Percentiles rank a stretch among this genome's conserved stretches.
Evolutionary conservation across 2,113 vertebrate species (phyloP).

Genomic region (Percina caprodes): DNA sequence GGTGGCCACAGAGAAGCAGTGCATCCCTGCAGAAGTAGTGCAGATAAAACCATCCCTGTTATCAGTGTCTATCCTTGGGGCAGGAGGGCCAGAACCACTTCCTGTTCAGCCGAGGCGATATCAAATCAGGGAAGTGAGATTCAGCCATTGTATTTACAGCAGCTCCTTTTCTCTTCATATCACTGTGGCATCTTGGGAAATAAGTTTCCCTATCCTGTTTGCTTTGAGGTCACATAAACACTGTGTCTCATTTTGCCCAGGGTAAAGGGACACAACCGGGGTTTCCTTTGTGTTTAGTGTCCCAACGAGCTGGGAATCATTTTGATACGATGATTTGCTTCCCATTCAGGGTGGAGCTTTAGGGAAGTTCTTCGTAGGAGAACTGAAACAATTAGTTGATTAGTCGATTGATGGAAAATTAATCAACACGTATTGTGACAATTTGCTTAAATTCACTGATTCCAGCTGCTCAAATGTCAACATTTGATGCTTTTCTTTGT

Average conservation of each 20-base stretch:
- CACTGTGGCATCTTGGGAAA: background rate
- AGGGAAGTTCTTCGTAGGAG: no score
- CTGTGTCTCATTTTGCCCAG: background rate
- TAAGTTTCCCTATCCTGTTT: background rate
- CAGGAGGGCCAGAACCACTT: no score
- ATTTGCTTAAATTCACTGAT: no score
- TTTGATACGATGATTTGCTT: background rate
- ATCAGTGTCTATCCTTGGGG: no score
- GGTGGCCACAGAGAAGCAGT: background rate
- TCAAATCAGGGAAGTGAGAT: no score
- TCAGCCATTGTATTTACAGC: no score
- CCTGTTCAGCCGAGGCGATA: no score
- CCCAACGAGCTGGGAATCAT: background rate
- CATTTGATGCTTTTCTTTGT: background rate
- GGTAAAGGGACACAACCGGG: background rate
- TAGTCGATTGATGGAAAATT: no score
- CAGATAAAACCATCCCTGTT: background rate
- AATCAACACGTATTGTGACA: no score
- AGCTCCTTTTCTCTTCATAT: background rate
- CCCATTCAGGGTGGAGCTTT: background rate
- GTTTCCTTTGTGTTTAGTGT: background rate
- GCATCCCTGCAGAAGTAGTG: background rate
- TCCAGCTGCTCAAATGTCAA: background rate
- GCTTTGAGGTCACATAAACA: background rate
- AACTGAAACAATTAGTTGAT: background rate